Conservation (phyloP, 2,888 invertebrate species). For the Rhorus exstirpatorius region DNA sequence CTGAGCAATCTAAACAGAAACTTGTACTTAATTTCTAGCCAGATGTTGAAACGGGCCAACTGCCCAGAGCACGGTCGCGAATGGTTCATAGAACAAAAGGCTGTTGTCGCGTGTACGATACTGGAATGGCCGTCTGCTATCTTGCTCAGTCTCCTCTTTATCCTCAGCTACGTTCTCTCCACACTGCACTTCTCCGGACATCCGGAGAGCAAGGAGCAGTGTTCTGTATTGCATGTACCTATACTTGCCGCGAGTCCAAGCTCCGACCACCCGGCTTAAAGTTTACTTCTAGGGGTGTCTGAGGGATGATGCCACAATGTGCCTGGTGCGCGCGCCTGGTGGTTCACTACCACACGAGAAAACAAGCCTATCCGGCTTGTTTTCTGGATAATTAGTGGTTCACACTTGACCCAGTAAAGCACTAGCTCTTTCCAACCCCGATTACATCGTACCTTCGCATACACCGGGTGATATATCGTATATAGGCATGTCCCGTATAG, state of each 20-base stretch:
- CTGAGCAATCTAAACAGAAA: constrained; percentile 2
- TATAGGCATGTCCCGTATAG: constrained; percentile 2
- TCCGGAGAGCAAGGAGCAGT: constrained; percentile 27
- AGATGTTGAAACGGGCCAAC: background rate
- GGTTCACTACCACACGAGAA: constrained; percentile 49
- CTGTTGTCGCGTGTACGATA: background rate
- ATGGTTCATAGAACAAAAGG: constrained; percentile 12
- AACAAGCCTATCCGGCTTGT: constrained; percentile 67
- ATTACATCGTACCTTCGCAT: constrained; percentile 52
- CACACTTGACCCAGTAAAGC: constrained; percentile 79
- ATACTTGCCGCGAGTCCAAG: constrained; percentile 12
- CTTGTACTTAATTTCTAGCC: background rate
- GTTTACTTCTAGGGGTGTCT: constrained; percentile 39
- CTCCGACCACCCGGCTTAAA: constrained; percentile 10
- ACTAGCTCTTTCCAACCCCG: constrained; percentile 42
- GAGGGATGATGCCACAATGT: constrained; percentile 25
- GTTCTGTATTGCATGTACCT: constrained; percentile 36
- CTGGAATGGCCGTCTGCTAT: constrained; percentile 8
- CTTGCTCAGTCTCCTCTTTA: background rate
- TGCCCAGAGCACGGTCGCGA: background rate
- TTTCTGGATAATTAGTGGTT: constrained; percentile 80
- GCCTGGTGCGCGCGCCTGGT: background rate
- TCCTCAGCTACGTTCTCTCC: background rate
- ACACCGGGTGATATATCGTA: background rate
- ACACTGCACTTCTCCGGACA: background rate